A percentile compares a stretch with the other conserved stretches of the same genome.
Evolutionary conservation across 2,888 invertebrate genomes (phyloP).

Genomic region (Apamea sordens): DNA sequence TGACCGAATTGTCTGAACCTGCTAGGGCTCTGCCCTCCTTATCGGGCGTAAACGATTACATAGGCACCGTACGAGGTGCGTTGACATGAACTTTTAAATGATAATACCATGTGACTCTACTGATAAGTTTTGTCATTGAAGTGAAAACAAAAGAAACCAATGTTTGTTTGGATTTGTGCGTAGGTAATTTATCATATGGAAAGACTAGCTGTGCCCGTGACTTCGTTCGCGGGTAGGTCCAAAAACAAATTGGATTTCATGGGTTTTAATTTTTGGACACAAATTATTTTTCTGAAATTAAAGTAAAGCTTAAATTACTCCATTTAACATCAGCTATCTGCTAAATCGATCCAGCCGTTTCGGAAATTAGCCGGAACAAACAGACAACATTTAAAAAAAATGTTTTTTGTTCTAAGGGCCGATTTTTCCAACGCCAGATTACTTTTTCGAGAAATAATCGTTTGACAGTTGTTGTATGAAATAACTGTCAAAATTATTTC

Average conservation of each 20-base stretch:
- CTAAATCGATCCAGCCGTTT: background rate
- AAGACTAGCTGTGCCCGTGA: background rate
- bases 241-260: too few species aligned
- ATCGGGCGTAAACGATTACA: constrained; percentile 47
- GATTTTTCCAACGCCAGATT: too few species aligned
- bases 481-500: too few species aligned
- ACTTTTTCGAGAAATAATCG: too few species aligned
- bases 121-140: constrained; percentile 48
- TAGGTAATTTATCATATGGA: constrained; percentile 8
- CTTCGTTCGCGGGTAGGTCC: too few species aligned
- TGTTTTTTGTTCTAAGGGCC: too few species aligned
- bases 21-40: constrained; percentile 46
- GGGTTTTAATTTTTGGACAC: too few species aligned
- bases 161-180: constrained; percentile 17
- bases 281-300: too few species aligned
- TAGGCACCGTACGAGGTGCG: constrained; percentile 40
- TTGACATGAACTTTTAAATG: constrained; percentile 58
- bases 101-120: constrained; percentile 40
- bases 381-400: too few species aligned
- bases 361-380: too few species aligned
- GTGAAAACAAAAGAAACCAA: constrained; percentile 25
- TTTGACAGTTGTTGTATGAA: too few species aligned
- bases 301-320: background rate
- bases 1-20: constrained; percentile 48
- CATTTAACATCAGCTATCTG: background rate